Conservation (phyloP, 92 coral and sea anemone species). For the Parazoanthus swiftii region DNA sequence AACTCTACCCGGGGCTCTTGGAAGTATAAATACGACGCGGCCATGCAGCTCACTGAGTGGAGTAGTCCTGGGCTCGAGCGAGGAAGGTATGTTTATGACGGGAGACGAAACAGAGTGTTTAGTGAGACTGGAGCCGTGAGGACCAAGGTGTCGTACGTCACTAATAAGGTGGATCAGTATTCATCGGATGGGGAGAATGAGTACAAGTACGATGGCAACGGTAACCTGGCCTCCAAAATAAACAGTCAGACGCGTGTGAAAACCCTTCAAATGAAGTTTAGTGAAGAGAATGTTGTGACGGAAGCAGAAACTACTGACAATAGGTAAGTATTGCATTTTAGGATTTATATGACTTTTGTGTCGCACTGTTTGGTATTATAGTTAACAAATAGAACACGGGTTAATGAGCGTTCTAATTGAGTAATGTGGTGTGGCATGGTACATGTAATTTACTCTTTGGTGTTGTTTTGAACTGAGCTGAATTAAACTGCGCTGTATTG, state of each 20-base stretch:
- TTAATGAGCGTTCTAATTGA: too few relatives aligned
- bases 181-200: slow-evolving; percentile 54
- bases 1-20: slow-evolving; percentile 58
- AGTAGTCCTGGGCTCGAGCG: slow-evolving; percentile 46
- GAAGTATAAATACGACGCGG: slow-evolving; percentile 64
- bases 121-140: slow-evolving; percentile 38
- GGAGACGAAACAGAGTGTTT: slow-evolving; percentile 61
- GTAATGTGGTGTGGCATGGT: too few relatives aligned
- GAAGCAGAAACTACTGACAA: slow-evolving; percentile 63
- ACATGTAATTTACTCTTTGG: not conserved
- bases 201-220: slow-evolving; percentile 67
- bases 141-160: slow-evolving; percentile 51
- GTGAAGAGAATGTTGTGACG: slow-evolving; percentile 64
- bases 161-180: slow-evolving; percentile 70
- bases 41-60: slow-evolving; percentile 67
- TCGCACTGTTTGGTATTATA: not conserved
- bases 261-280: slow-evolving; percentile 57
- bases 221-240: slow-evolving; percentile 59
- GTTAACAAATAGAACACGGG: too few relatives aligned
- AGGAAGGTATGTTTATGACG: slow-evolving; percentile 63
- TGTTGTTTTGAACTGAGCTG: not conserved
- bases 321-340: slow-evolving; percentile 41
- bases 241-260: slow-evolving; percentile 55
- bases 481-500: too few relatives aligned
- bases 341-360: not conserved